These are phyloP conservation scores for Brachionus manjavacas DNA, from an alignment of 1,140 invertebrate species.

Conservation along the genomic window DNA sequence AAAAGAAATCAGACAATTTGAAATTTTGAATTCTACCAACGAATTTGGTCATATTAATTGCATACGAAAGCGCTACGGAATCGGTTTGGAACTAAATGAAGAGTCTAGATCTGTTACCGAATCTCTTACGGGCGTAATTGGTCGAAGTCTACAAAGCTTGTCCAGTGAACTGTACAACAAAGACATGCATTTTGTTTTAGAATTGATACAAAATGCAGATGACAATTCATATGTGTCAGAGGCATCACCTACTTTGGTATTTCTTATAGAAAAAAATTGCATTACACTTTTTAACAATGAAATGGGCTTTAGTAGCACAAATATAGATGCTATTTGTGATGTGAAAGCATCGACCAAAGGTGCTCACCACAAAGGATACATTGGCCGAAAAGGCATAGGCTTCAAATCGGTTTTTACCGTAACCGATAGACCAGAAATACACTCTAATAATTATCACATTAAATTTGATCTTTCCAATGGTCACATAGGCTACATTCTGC, in stretches of 20 bases:
- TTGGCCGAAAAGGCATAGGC: slow-evolving; percentile 59
- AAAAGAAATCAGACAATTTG: background rate
- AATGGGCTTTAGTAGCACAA: slow-evolving; percentile 51
- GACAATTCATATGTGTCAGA: slow-evolving; percentile 53
- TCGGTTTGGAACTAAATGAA: slow-evolving; percentile 43
- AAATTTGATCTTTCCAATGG: slow-evolving; percentile 49
- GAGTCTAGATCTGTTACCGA: slow-evolving; percentile 38
- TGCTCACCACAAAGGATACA: slow-evolving; percentile 56
- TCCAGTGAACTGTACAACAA: slow-evolving; percentile 57
- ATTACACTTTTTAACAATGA: slow-evolving; percentile 56
- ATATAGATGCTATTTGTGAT: slow-evolving; percentile 56
- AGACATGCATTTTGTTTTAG: slow-evolving; percentile 57
- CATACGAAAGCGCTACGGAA: slow-evolving; percentile 46
- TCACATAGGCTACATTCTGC: slow-evolving; percentile 56
- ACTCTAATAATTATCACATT: slow-evolving; percentile 57
- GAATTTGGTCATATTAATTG: slow-evolving; percentile 32
- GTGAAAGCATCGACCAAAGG: slow-evolving; percentile 57
- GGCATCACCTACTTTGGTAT: slow-evolving; percentile 48
- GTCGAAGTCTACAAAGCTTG: slow-evolving; percentile 47
- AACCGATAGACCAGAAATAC: slow-evolving; percentile 55
- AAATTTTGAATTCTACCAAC: no score
- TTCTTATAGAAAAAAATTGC: slow-evolving; percentile 48
- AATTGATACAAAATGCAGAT: slow-evolving; percentile 57
- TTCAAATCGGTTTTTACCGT: slow-evolving; percentile 58
- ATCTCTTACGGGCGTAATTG: slow-evolving; percentile 43